phyloP scores from a whole-genome alignment of 1,140 invertebrate genomes.

The Ostrea edulis region DNA sequence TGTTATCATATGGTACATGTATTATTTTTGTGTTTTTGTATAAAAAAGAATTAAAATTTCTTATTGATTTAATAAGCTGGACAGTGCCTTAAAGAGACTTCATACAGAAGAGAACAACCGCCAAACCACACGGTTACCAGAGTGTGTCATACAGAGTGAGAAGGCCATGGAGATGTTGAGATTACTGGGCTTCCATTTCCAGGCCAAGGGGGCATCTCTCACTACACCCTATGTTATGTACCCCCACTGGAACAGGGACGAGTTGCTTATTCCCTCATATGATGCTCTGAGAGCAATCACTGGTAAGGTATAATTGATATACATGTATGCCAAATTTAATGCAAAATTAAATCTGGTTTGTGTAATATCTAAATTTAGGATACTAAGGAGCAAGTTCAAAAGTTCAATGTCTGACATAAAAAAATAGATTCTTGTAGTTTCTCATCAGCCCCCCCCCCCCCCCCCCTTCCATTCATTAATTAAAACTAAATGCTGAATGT shows the following conservation, averaged over 20 bases:
- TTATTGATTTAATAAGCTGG: slow-evolving; percentile 65
- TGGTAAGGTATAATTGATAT: slow-evolving; percentile 61
- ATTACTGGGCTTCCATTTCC: slow-evolving; percentile 76
- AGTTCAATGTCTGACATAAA: no score
- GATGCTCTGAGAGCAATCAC: slow-evolving; percentile 70
- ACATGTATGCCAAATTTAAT: no score
- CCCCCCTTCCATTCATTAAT: no score
- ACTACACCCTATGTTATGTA: slow-evolving; percentile 74
- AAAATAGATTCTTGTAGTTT: no score
- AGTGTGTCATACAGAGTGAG: slow-evolving; percentile 57
- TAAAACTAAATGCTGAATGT: no score
- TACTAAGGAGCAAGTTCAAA: no score
- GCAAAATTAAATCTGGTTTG: no score
- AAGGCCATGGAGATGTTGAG: slow-evolving; percentile 70
- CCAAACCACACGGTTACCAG: slow-evolving; percentile 62
- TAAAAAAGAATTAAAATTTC: neutral
- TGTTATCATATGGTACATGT: no score
- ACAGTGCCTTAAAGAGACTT: slow-evolving; percentile 74
- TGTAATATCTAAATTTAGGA: no score
- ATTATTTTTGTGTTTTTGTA: no score
- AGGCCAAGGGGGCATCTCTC: slow-evolving; percentile 67
- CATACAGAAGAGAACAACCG: slow-evolving; percentile 72
- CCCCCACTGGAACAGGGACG: slow-evolving; percentile 76
- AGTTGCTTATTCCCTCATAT: slow-evolving; percentile 74
- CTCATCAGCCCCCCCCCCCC: no score